Evolutionary conservation across 1,140 invertebrate genomes (phyloP), one percentile per base, ranked within the genome.

Genomic region (Aphidius gifuensis): DNA sequence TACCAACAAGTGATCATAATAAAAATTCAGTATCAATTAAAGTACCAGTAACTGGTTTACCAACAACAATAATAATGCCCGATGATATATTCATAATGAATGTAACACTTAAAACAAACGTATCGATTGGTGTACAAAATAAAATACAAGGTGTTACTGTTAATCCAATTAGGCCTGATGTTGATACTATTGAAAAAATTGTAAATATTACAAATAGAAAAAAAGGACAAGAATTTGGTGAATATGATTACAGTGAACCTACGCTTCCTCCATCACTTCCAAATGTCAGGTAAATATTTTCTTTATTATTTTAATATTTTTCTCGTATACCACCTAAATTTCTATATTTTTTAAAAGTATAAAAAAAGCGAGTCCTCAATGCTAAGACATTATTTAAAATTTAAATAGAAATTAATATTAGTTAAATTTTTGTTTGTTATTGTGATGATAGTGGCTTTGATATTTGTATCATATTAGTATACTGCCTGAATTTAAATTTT

Each of bases 181-280:
- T 32, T 32, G 23, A 32, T 32, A 32, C 1, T 32, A 72, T 80
- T 47, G 78, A 80, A 60, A 76, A 75, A 7, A 75, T 82, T 42
- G 56, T 83, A 49, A 82, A 83, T 64, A 80, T 75, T 62, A 80
- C 80, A 57, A 72, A 79, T 51, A 64, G 74, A 8, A 70, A 75
- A 50, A 80, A 80, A 60, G 71, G 66, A 5, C 73, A 79, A 16
- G 78, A 82, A 54, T 82, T 83, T 60, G 80, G 48, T 5, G 45
- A 82, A 38, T 88, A 87, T 67, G 88, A 90, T 70, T 90, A 90
- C 68, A 85, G 76, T 58, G 78, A 88, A 63, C 86, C 86, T 2
- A 86, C 87, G 5, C 71, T 91, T 58, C 90, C 89, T 8, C 89
- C 89, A 9, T 90, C 89, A 0, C 75, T 91, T 57, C 89, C 89